Evolutionary conservation across 2,113 vertebrate species (phyloP).

Genomic region (Nestor notabilis): DNA sequence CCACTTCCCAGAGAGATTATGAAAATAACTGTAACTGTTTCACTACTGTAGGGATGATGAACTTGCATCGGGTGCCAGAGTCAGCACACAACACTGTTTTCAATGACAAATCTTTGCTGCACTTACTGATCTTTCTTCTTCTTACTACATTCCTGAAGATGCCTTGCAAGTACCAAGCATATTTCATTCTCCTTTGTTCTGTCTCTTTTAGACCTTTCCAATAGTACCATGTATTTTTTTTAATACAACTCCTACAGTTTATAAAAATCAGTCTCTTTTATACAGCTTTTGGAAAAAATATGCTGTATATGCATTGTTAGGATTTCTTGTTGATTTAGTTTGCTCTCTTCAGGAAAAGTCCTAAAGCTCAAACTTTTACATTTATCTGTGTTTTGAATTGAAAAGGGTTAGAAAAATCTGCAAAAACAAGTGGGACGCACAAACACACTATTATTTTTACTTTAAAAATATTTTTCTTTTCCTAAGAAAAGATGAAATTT

Average conservation of each 20-base stretch:
- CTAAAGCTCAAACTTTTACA: background rate
- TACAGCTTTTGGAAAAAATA: background rate
- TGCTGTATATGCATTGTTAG: background rate
- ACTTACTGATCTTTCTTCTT: background rate
- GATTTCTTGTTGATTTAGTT: background rate
- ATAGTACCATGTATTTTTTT: background rate
- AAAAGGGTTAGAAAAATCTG: background rate
- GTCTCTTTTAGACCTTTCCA: background rate
- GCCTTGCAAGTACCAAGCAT: background rate
- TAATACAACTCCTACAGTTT: background rate
- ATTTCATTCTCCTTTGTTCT: background rate
- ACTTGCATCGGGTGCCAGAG: background rate
- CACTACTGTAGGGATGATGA: background rate
- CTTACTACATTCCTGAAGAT: background rate
- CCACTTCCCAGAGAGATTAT: background rate
- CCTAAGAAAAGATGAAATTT: background rate
- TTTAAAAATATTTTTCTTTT: background rate
- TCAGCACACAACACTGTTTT: background rate
- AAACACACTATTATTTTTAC: background rate
- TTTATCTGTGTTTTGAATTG: background rate
- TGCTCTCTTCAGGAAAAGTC: background rate
- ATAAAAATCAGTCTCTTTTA: background rate
- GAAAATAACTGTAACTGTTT: background rate
- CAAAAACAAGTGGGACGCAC: background rate
- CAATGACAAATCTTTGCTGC: background rate